phyloP scores from a whole-genome alignment of 23 tunicate genomes.

The Pegea sp. region DNA sequence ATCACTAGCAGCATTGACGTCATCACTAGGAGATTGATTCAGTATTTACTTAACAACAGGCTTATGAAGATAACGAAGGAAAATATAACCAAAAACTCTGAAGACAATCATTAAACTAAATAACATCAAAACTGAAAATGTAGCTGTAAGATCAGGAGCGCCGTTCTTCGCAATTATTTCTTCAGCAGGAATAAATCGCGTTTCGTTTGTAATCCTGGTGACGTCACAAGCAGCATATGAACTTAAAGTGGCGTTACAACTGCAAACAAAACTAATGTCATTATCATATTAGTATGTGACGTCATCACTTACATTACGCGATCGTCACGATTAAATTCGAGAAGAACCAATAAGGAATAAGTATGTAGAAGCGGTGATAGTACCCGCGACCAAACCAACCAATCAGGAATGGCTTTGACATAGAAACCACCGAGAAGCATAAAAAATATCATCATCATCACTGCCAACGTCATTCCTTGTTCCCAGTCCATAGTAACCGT shows the following conservation, averaged over 20 bases:
- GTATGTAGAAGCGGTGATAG: constrained; percentile 38
- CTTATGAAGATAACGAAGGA: constrained; percentile 47
- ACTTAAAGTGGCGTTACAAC: no score
- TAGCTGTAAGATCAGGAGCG: constrained; percentile 26
- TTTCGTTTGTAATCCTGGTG: constrained; percentile 1
- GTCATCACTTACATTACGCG: constrained; percentile 45
- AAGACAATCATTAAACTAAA: constrained; percentile 17
- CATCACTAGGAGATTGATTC: no score
- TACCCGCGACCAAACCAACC: constrained; percentile 47
- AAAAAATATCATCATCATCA: constrained; percentile 56
- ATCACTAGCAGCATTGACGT: no score
- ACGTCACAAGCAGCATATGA: neutral
- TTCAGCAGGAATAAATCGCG: constrained; percentile 11
- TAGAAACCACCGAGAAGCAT: constrained; percentile 75
- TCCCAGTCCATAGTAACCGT: constrained; percentile 83
- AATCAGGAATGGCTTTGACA: constrained; percentile 47
- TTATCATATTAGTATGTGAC: no score
- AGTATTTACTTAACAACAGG: constrained; percentile 62
- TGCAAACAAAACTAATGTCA: no score
- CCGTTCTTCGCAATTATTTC: constrained; percentile 29
- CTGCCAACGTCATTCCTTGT: constrained; percentile 67
- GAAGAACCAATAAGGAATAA: constrained; percentile 32
- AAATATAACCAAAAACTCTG: constrained; percentile 39
- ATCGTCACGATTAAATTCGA: constrained; percentile 51
- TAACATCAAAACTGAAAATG: constrained; percentile 19